phyloP scores from a whole-genome alignment of 2,113 vertebrate species.

The Brachypteracias leptosomus region DNA sequence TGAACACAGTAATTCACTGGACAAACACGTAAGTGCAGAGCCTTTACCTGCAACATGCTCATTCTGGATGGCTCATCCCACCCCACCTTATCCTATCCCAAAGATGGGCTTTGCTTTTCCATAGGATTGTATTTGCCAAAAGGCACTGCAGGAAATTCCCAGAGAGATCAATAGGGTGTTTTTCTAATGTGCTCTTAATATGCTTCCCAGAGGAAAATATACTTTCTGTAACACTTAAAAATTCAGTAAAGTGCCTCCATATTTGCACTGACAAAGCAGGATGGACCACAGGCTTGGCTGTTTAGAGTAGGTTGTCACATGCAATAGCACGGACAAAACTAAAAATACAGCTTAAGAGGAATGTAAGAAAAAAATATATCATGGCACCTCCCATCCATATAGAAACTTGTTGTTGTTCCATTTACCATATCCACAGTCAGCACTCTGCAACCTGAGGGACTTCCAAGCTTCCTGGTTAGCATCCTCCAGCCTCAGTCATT shows the following conservation, averaged over 20 bases:
- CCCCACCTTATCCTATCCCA: no score
- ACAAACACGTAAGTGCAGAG: neutral
- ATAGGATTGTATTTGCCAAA: neutral
- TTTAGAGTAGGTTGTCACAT: neutral
- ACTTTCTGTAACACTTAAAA: neutral
- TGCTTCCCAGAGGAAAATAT: neutral
- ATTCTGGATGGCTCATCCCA: neutral
- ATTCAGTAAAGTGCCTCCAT: neutral
- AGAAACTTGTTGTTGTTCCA: neutral
- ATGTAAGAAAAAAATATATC: neutral
- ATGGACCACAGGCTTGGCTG: neutral
- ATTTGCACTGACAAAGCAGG: neutral
- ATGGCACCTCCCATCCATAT: neutral
- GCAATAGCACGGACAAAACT: neutral
- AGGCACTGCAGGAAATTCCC: neutral
- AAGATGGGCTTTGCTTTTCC: neutral
- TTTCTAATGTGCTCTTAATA: neutral
- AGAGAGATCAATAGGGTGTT: neutral
- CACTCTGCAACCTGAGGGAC: neutral
- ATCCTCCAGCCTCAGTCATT: neutral
- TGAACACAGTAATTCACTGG: neutral
- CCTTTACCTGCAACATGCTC: neutral
- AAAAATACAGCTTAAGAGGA: neutral
- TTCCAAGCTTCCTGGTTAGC: neutral
- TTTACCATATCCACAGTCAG: neutral